Conservation (phyloP, 2,113 vertebrate species). For the Dromaius novaehollandiae region DNA sequence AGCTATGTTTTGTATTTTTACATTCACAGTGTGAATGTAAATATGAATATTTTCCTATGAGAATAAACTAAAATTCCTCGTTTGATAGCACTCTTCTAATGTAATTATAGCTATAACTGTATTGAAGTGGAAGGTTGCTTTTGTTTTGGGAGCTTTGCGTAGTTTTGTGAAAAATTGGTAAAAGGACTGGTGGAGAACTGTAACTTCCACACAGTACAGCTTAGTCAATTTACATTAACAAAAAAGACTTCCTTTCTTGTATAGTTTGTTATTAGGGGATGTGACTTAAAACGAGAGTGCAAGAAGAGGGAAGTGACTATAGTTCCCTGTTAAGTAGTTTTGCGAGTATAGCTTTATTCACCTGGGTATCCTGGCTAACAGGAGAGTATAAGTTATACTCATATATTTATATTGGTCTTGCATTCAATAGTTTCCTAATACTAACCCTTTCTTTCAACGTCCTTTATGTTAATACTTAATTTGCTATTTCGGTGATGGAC, state of each 20-base stretch:
- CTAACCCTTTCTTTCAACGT: not conserved
- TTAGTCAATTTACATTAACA: not conserved
- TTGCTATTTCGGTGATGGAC: not conserved
- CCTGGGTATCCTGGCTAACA: not conserved
- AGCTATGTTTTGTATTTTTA: not conserved
- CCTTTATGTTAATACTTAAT: not conserved
- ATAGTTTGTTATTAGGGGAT: not conserved
- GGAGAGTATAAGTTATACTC: not conserved
- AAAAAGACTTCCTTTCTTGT: not conserved
- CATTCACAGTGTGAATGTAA: not conserved
- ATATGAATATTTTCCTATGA: not conserved
- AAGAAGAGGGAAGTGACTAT: not conserved
- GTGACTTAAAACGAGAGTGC: fast-evolving
- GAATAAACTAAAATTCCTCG: not conserved
- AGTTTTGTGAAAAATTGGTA: not conserved
- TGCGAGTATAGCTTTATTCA: not conserved
- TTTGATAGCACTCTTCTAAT: not conserved
- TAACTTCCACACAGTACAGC: not conserved
- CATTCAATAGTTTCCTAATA: not conserved
- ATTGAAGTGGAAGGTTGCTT: not conserved
- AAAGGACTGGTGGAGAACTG: not conserved
- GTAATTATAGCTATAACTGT: not conserved
- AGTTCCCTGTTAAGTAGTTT: not conserved
- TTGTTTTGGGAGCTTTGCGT: not conserved
- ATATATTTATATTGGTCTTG: not conserved